Percentiles rank a stretch among this genome's conserved stretches.
These are phyloP conservation scores for Lasioglossum albipes DNA, from an alignment of 1,140 invertebrate species.

Conservation along the genomic window DNA sequence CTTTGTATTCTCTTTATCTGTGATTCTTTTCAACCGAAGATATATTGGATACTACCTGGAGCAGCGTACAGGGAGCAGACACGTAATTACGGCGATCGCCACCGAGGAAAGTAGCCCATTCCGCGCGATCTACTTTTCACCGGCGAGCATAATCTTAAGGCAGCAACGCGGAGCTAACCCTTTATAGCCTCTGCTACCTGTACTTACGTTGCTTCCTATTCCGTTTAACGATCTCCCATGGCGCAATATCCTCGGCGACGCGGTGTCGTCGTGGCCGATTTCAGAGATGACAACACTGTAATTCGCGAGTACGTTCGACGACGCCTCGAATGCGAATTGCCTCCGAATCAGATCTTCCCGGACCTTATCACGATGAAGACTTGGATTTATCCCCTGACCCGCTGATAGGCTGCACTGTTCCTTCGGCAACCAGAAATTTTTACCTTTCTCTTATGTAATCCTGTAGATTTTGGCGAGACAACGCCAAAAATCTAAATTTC, in stretches of 20 bases:
- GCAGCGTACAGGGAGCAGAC: too few relatives aligned
- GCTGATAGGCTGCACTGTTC: too few relatives aligned
- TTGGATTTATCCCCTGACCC: too few relatives aligned
- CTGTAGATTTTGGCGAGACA: too few relatives aligned
- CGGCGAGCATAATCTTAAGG: not conserved
- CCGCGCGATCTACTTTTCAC: not conserved
- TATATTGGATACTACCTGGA: not conserved
- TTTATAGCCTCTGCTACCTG: not conserved
- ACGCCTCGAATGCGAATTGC: not conserved
- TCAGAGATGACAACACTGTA: not conserved
- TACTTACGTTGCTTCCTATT: not conserved
- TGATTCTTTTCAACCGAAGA: not conserved
- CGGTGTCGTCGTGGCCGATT: not conserved
- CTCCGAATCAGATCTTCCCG: too few relatives aligned
- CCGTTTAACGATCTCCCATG: not conserved
- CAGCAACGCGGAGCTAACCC: not conserved
- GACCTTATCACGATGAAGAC: too few relatives aligned
- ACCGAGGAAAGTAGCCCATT: not conserved
- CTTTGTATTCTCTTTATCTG: not conserved
- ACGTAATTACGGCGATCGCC: not conserved
- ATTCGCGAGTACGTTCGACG: slow-evolving; percentile 8
- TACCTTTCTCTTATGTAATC: too few relatives aligned
- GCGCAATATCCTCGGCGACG: not conserved
- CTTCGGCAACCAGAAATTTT: too few relatives aligned
- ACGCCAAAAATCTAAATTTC: too few relatives aligned